Base-by-base conservation (phyloP, 2,888 invertebrate genomes). In the Syrphus vitripennis region DNA sequence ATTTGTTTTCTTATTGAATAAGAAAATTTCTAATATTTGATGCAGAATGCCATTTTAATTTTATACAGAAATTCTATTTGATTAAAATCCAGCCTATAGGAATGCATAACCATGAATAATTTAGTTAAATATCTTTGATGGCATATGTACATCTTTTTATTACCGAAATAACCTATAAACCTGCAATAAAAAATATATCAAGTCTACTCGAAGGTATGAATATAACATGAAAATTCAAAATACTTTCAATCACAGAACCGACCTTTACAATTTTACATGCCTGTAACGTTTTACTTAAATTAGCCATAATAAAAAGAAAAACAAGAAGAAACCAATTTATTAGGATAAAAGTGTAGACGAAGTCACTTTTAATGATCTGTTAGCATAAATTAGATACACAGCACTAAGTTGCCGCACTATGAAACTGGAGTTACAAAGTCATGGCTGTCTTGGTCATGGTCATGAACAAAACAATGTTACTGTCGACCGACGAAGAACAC, bases 291-390 rank as follows among this genome's bases (percentile, higher is more conserved):
- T 10, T 12, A 31, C 61, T 40, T 40, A 40, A 61, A n/a, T 26
- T 5, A 59, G n/a, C 26, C 26, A 29, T 45, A 19, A 24, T 6
- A 45, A 12, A 31, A n/a, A 42, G 7, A n/a, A 6, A 61, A 61
- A n/a, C 40, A 31, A 31, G 5, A 31, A 31, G 12, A 61, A 61
- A n/a, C 40, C 42, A 63, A 42, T 63, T 57, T 34, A 34, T 19
- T 63, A 19, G 29, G 65, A 65, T 7, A 29, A 65, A 45, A 65
- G 3, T 31, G 45, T 31, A 45, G 26, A 65, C 65, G 65, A 45
- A 45, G 42, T 45, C 29, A 45, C 29, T 65, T 65, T 65, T 65
- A 65, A 65, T 65, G 45, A 65, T 29, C 45, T 63, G 19, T 16
- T 45, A 14, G 10, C 29, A 40, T 42, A 42, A 45, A 16, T n/a